A percentile compares a stretch with the other conserved stretches of the same genome.
These are phyloP conservation scores for Epirrhoe tristata DNA, from an alignment of 2,888 invertebrate genomes.

Conservation along the genomic window DNA sequence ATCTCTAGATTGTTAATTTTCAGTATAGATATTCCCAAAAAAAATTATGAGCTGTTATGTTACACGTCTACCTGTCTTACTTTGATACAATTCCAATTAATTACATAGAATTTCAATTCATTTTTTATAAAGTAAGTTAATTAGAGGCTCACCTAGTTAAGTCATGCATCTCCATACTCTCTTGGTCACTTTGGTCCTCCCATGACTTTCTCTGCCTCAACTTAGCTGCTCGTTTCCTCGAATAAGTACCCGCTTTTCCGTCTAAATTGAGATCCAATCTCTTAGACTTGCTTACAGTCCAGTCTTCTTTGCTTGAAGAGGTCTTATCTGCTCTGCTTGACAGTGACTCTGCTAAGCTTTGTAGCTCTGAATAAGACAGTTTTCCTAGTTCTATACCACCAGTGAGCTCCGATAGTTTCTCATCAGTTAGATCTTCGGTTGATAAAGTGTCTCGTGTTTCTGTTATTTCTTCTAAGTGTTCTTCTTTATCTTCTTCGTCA, in stretches of 20 bases:
- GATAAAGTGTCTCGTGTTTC: slow-evolving; percentile 47
- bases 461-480: slow-evolving; percentile 36
- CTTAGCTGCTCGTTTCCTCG: slow-evolving; percentile 77
- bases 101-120: no score
- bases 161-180: slow-evolving; percentile 88
- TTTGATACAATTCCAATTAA: no score
- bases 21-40: no score
- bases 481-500: slow-evolving; percentile 65
- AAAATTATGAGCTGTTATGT: no score
- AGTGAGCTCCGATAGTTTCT: slow-evolving; percentile 73
- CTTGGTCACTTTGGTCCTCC: slow-evolving; percentile 90
- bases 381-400: slow-evolving; percentile 76
- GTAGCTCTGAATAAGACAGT: slow-evolving; percentile 75
- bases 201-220: slow-evolving; percentile 86
- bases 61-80: no score
- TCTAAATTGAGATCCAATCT: slow-evolving; percentile 76
- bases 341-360: slow-evolving; percentile 75
- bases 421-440: slow-evolving; percentile 68
- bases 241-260: slow-evolving; percentile 81
- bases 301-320: slow-evolving; percentile 78
- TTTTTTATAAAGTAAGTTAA: neutral
- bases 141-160: slow-evolving; percentile 76
- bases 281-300: slow-evolving; percentile 76
- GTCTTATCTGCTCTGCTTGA: slow-evolving; percentile 72
- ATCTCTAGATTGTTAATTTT: no score